Base-by-base conservation (phyloP, 2,888 invertebrate species). In the Dioctria linearis region DNA sequence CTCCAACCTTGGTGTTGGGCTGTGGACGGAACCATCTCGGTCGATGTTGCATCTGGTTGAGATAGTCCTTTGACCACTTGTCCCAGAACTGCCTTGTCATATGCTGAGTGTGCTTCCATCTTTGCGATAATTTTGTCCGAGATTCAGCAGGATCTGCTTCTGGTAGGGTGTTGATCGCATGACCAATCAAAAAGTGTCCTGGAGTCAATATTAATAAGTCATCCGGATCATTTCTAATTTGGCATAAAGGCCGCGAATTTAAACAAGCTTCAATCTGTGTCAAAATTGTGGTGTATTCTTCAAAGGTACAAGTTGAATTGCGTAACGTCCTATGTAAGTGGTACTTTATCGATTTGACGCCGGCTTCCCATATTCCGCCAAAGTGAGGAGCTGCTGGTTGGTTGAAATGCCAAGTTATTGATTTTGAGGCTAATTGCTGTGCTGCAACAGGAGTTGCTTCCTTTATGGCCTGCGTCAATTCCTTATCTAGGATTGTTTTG, bases 221-320 rank as follows among this genome's bases (percentile, higher is more conserved):
- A 1, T 59, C 59, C 5, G 5, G 5, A 6, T 5, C 5, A 13
- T 59, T 59, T 59, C n/a, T n/a, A 13, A 59, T 59, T n/a, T 5
- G 59, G 25, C 59, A 59, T 13, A 59, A 59, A 1, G 59, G 59
- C 5, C 59, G 59, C 2, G 59, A 59, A 59, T 59, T 59, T 11
- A n/a, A 5, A n/a, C 3, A 59, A 6, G 59, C 11, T 59, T 59
- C 59, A 13, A 59, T 59, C 59, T 59, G 59, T 5, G 59, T n/a
- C 59, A 59, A 13, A 5, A 59, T 59, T 5, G 59, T 59, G 1
- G 59, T n/a, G n/a, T 59, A 59, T 59, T 59, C 59, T 59, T 59
- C 59, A 59, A 9, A 59, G 5, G 59, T 59, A 13, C n/a, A 59
- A 9, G 3, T 13, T n/a, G 59, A 59, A 5, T 59, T 59, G 5